Conservation (phyloP, 1,140 invertebrate species). For the Danaus plexippus region DNA sequence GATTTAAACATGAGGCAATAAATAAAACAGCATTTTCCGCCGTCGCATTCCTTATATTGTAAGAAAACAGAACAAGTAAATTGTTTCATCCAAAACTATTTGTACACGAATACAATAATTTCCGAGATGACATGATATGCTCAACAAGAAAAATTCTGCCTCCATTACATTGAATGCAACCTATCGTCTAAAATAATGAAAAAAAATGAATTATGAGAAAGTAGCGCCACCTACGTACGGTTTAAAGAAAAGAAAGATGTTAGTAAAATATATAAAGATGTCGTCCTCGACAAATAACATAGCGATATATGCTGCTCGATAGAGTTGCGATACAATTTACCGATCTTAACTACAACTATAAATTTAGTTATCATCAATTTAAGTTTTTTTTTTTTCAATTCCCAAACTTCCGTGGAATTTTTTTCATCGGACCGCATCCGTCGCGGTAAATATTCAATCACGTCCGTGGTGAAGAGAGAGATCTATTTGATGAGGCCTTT, state of each 20-base stretch:
- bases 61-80: constrained; percentile 52
- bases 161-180: constrained; percentile 67
- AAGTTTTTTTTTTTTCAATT: constrained; percentile 33
- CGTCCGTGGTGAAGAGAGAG: constrained; percentile 19
- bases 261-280: constrained; percentile 30
- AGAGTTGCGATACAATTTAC: constrained; percentile 39
- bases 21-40: constrained; percentile 58
- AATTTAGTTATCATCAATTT: constrained; percentile 35
- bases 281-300: constrained; percentile 47
- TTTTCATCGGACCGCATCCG: constrained; percentile 31
- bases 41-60: constrained; percentile 68
- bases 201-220: constrained; percentile 48
- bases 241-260: constrained; percentile 10
- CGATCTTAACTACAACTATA: constrained; percentile 43
- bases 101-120: not conserved
- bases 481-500: constrained; percentile 80
- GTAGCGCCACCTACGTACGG: constrained; percentile 36
- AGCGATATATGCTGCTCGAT: constrained; percentile 56
- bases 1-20: constrained; percentile 4
- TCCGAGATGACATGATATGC: not conserved
- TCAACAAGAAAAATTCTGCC: constrained; percentile 27
- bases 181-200: constrained; percentile 54
- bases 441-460: constrained; percentile 27
- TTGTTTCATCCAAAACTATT: constrained; percentile 1
- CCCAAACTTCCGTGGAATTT: constrained; percentile 41